Evolutionary conservation across 2,888 invertebrate species (phyloP).

Genomic region (Mesochorus sp.): DNA sequence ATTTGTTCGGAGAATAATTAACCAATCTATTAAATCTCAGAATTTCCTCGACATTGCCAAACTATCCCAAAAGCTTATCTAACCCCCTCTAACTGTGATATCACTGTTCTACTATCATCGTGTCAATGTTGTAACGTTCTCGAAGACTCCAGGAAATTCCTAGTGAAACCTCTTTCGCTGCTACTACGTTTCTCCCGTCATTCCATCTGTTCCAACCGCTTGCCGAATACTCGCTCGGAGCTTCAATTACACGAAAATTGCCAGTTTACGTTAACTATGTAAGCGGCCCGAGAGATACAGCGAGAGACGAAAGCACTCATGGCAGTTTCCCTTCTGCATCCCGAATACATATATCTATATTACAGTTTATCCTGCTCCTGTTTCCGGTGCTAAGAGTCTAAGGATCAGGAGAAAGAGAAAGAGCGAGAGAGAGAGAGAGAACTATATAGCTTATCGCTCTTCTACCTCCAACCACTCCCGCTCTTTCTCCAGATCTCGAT

Average conservation of each 20-base stretch:
- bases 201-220: slow-evolving; percentile 2
- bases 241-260: slow-evolving; percentile 65
- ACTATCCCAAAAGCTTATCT: slow-evolving; percentile 31
- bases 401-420: too few species aligned
- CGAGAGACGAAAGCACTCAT: slow-evolving; percentile 38
- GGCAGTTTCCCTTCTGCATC: slow-evolving; percentile 36
- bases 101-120: slow-evolving; percentile 54
- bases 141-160: slow-evolving; percentile 22
- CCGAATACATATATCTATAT: background rate
- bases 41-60: background rate
- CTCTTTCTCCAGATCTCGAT: slow-evolving; percentile 31
- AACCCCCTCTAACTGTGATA: slow-evolving; percentile 45
- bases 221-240: slow-evolving; percentile 40
- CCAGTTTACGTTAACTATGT: slow-evolving; percentile 61
- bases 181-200: background rate
- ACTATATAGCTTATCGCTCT: slow-evolving; percentile 59
- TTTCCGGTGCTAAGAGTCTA: slow-evolving; percentile 24
- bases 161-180: background rate
- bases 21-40: background rate
- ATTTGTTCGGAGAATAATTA: too few species aligned
- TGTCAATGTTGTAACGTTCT: slow-evolving; percentile 33
- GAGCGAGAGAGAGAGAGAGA: slow-evolving; percentile 13
- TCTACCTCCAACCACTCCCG: slow-evolving; percentile 6
- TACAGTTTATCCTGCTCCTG: slow-evolving; percentile 16
- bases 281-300: slow-evolving; percentile 43